Evolutionary conservation across 2,888 invertebrate species (phyloP), one percentile per base, ranked within the genome.

Genomic region (Coelogynopora nodosa): DNA sequence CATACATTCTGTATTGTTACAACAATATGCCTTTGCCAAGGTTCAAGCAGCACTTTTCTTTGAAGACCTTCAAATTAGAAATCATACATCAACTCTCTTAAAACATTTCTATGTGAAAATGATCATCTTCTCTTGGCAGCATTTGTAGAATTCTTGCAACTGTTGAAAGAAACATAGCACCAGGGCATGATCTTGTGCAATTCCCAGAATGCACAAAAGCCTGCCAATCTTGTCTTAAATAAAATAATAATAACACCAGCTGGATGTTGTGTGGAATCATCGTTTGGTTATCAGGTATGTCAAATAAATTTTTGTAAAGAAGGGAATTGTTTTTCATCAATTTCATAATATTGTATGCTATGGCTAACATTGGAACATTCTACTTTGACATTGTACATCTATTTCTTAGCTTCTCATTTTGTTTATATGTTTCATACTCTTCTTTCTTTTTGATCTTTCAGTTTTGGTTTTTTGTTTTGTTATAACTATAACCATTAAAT

Each of bases 101-200:
- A 49, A 49, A 49, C 18, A 49, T n/a, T n/a, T n/a, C n/a, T 49
- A 49, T 5, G 49, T 18, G 49, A 49, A 49, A 49, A 49, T 18
- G 49, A 49, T 49, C 49, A 49, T 49, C 49, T 49, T 49, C 49
- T 49, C 49, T 49, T 49, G 49, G 49, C 49, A 18, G 49, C 49
- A 49, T 49, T 49, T 49, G 49, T 49, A 49, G 49, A 49, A 49
- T 49, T 49, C 49, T 49, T 49, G 49, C 74, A n/a, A 74, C 74
- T 74, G 74, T 74, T 74, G 74, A 74, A 74, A 74, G 74, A 74
- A 74, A 74, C 74, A 74, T 74, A 74, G 74, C 27, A 74, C 74
- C 23, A 74, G 74, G 74, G 74, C 18, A 74, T 74, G 74, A 74
- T 74, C 74, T 74, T 74, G 74, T 74, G 74, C 18, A 74, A 74